Base-by-base conservation (phyloP, 2,113 vertebrate genomes). In the Corydoras sp. region DNA sequence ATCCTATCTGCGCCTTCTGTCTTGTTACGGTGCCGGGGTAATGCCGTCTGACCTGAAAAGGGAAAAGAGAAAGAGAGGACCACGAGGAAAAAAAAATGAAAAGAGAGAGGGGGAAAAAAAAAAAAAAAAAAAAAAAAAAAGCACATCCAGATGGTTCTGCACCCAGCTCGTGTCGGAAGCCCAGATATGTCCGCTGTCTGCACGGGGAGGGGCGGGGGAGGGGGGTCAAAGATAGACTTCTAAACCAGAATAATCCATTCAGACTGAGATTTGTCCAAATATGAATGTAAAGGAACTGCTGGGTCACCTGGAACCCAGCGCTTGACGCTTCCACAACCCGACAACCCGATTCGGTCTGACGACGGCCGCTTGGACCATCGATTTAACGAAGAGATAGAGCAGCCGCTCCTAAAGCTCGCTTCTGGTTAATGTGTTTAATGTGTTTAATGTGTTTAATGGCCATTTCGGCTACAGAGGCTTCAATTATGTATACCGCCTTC, bases 1-100 rank as follows among this genome's bases (percentile, higher is more conserved):
- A 77, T 73, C 64, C 72, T 58, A 78, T 78, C 73, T 76, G 51
- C 69, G 75, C 74, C 72, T 80, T 81, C 72, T 77, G 74, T 80
- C 77, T 83, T 69, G 74, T 76, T 80, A 75, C 73, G 60, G 64
- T 76, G 76, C 72, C 64, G 70, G 62, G 65, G 60, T 71, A 77
- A 78, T 64, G 74, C 69, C 30, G 58, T 69, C 62, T 81, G 79
- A 83, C 77, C 81, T 69, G 53, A 13, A 72, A 68, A 68, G 32
- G 61, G 55, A 68, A 68, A 71, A 70, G 9, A 51, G 43, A 55
- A 67, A 62, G 59, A 74, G 15, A 62, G 4, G n/a, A 7, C 7
- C 10, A 48, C 10, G 31, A 15, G n/a, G 31, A 24, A 43, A 31
- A 68, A 68, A 72, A 53, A 14, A 66, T 69, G 53, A 13, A 72